Conservation (phyloP, 30 jellyfish, hydroid and myxozoan genomes). For the Turritopsis rubra region DNA sequence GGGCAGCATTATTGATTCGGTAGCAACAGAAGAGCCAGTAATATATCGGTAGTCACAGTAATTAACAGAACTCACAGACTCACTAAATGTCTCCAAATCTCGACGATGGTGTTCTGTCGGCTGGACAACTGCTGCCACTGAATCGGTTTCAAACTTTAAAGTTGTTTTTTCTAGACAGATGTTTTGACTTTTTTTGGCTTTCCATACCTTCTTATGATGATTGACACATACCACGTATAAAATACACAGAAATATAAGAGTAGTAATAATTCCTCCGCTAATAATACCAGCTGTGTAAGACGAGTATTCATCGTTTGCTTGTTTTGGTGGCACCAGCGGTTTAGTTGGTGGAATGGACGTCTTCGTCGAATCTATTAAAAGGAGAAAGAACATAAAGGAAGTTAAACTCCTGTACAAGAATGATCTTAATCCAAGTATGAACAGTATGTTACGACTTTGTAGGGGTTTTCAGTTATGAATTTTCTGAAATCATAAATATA, state of each 20-base stretch:
- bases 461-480: neutral
- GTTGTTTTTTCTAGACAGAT: neutral
- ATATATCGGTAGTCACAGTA: constrained; percentile 11
- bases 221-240: constrained; percentile 16
- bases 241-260: constrained; percentile 22
- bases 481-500: neutral
- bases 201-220: constrained; percentile 4
- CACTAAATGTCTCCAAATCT: constrained; percentile 3
- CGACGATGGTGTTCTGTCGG: neutral
- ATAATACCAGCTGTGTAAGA: constrained; percentile 36
- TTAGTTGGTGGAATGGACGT: neutral
- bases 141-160: neutral
- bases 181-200: neutral
- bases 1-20: constrained; percentile 1
- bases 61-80: neutral
- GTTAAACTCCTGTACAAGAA: no score
- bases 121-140: neutral
- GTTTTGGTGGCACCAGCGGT: neutral
- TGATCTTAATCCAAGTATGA: no score
- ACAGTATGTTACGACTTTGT: no score
- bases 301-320: neutral
- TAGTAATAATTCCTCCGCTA: constrained; percentile 32
- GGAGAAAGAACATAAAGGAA: neutral
- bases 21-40: constrained; percentile 32
- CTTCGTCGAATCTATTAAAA: neutral